These are phyloP conservation scores for Alectoris magna DNA, from an alignment of 2,797 vertebrate species.

Conservation along the genomic window DNA sequence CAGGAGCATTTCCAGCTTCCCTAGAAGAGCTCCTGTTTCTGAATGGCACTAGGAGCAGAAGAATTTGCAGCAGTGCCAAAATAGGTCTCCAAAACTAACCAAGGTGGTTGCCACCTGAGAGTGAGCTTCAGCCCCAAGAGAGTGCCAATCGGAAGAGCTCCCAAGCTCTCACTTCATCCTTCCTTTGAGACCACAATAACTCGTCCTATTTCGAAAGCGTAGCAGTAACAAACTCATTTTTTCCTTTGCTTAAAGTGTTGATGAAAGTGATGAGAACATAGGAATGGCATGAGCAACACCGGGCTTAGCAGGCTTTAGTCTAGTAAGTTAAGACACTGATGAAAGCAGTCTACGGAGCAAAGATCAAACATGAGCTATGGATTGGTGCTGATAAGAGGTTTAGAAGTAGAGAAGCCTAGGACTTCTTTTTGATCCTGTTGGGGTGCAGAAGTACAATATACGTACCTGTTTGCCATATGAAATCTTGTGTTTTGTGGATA, in stretches of 20 bases:
- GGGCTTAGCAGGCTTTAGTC: not conserved
- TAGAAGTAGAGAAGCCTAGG: not conserved
- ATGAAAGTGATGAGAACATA: not conserved
- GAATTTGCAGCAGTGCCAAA: not conserved
- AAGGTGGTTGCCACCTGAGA: rapidly evolving
- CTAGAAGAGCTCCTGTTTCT: not conserved
- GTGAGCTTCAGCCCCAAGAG: not conserved
- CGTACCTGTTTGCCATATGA: not conserved
- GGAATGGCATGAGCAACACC: not conserved
- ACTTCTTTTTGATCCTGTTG: not conserved
- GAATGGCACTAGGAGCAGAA: not conserved
- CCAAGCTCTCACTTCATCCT: not conserved
- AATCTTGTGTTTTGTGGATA: not conserved
- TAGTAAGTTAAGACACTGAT: not conserved
- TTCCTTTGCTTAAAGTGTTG: not conserved
- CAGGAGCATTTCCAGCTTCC: not conserved
- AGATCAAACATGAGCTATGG: not conserved
- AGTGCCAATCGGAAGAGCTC: not conserved
- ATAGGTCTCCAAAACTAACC: not conserved
- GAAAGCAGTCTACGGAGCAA: not conserved
- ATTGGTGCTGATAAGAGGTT: not conserved
- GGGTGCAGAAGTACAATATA: not conserved
- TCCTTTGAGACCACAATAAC: not conserved
- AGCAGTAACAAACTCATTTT: not conserved
- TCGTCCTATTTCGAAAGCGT: not conserved